Evolutionary conservation across 2,113 vertebrate species (phyloP), one percentile per base, ranked within the genome.

Genomic region (human (Homo sapiens)): DNA sequence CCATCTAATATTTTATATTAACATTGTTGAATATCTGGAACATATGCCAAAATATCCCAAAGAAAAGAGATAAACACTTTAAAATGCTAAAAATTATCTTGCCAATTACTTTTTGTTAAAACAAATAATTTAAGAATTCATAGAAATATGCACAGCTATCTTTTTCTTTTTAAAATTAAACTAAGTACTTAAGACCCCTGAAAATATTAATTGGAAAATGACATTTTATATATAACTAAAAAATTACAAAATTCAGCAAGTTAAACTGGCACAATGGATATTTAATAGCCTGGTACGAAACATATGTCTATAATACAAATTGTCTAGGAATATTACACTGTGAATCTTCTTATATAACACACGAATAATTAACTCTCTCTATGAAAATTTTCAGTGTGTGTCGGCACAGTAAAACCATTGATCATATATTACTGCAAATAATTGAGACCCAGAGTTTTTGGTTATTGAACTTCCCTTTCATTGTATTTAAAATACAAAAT

Each of bases 401-500:
- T 96, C 68, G 85, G 16, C 16, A 93, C 13, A 94, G 61, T 84
- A 32, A 22, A 97, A 57, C 9, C 90, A 55, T 0, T 35, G 78
- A 90, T 25, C 85, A 17, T 8, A 89, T 83, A 89, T 95, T 90
- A 96, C 40, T 16, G 89, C 25, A 95, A 96, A 96, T 32, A 97
- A 93, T 22, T 68, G 27, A 66, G 23, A 96, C 75, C 93, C 90
- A 70, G 88, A 97, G 82, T 73, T 94, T 94, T 27, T 93, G 40
- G 27, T 82, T 96, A 79, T 52, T 92, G 95, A 90, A 48, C 55
- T 97, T 97, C 45, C 9, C 55, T 95, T 92, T 97, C 57, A 87
- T 16, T 84, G 76, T 66, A 91, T 93, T 98, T 98, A 96, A 96
- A 96, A 97, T 61, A 94, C 7, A 97, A 98, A 98, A 93, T 25